These are phyloP conservation scores for Heliothis subflexa DNA, from an alignment of 1,140 invertebrate species.

Conservation along the genomic window DNA sequence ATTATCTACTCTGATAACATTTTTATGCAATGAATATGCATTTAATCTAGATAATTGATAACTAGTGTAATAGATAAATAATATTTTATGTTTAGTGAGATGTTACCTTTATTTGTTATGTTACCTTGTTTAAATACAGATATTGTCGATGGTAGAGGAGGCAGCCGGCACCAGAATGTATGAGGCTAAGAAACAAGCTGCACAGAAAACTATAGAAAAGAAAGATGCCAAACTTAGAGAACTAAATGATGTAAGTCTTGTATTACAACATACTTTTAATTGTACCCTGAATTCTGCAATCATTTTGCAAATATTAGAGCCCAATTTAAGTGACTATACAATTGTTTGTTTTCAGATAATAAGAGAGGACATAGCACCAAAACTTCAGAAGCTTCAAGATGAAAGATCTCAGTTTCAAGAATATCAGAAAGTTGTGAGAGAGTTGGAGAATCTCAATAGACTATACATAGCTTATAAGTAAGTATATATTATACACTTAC, in stretches of 20 bases:
- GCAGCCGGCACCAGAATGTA: constrained; percentile 99
- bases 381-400: constrained; percentile 94
- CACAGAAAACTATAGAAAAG: constrained; percentile 96
- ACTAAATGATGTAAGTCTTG: constrained; percentile 91
- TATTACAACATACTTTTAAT: not conserved
- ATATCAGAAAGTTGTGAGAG: constrained; percentile 94
- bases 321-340: not conserved
- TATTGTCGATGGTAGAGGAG: constrained; percentile 99
- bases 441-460: constrained; percentile 94
- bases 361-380: constrained; percentile 95
- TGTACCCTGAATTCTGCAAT: no score
- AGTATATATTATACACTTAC: no score
- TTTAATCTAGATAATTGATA: no score
- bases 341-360: constrained; percentile 89
- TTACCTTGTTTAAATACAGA: constrained; percentile 88
- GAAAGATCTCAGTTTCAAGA: constrained; percentile 95
- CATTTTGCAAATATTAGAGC: no score
- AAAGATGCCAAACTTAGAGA: constrained; percentile 97
- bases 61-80: no score
- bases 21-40: no score
- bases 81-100: no score
- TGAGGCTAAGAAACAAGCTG: constrained; percentile 96
- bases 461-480: constrained; percentile 92
- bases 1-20: no score
- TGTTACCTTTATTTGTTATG: not conserved